Evolutionary conservation across 2,797 vertebrate species (phyloP).

Genomic region (Xenentodon cancila): DNA sequence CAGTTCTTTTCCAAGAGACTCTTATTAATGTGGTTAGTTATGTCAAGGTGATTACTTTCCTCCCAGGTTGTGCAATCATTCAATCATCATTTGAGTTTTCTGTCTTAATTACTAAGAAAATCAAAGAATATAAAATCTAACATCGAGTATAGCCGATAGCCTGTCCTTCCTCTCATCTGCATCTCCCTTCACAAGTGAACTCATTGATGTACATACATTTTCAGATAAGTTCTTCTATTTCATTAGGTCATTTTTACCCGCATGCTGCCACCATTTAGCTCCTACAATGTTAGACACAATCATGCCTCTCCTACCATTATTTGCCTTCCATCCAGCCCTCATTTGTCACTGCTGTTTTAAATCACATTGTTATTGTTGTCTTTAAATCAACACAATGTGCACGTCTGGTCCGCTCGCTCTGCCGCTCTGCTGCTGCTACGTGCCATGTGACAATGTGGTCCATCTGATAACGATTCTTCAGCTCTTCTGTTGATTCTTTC

Average conservation of each 20-base stretch:
- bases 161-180: constrained; percentile 1
- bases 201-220: neutral
- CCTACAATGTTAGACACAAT: constrained; percentile 20
- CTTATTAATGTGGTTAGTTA: no score
- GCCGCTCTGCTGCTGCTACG: constrained; percentile 60
- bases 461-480: constrained; percentile 74
- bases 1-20: no score
- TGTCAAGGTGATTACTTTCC: no score
- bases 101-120: no score
- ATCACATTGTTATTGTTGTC: constrained; percentile 35
- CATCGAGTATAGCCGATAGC: neutral
- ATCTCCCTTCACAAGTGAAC: constrained; percentile 12
- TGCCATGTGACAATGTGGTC: constrained; percentile 71
- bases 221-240: no score
- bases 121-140: no score
- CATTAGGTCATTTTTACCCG: neutral
- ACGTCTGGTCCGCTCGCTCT: constrained; percentile 52
- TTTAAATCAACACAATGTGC: constrained; percentile 45
- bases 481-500: constrained; percentile 72
- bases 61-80: no score
- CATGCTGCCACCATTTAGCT: constrained; percentile 17
- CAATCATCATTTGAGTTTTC: no score
- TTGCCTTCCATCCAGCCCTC: constrained; percentile 33
- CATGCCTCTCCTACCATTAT: constrained; percentile 16
- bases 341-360: constrained; percentile 43